Evolutionary conservation across 2,888 invertebrate species (phyloP).

Genomic region (Orthosia cruda): DNA sequence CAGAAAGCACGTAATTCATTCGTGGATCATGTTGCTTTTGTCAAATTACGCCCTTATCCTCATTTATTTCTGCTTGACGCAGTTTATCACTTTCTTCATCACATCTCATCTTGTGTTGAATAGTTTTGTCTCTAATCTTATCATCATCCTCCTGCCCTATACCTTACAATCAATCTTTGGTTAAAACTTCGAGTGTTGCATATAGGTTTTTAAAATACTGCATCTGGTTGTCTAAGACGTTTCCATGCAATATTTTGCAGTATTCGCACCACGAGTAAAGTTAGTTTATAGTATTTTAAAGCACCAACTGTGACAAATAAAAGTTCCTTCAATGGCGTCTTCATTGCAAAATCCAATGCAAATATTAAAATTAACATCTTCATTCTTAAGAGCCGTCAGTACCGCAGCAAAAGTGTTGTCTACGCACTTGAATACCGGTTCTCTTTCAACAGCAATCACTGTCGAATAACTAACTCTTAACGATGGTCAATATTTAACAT

Average conservation of each 20-base stretch:
- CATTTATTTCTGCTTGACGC: too few relatives aligned
- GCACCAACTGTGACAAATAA: background rate
- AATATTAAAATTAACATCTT: slow-evolving; percentile 29
- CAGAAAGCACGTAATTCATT: background rate
- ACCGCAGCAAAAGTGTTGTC: slow-evolving; percentile 38
- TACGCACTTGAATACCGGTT: slow-evolving; percentile 26
- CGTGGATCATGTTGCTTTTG: background rate
- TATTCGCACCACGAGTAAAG: too few relatives aligned
- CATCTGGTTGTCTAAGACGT: too few relatives aligned
- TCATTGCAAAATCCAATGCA: slow-evolving; percentile 18
- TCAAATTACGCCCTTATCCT: too few relatives aligned
- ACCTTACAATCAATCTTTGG: too few relatives aligned
- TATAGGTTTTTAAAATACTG: too few relatives aligned
- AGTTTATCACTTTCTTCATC: too few relatives aligned
- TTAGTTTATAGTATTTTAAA: background rate
- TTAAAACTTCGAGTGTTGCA: too few relatives aligned
- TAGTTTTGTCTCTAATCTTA: too few relatives aligned
- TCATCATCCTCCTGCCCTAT: too few relatives aligned
- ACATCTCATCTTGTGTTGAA: too few relatives aligned
- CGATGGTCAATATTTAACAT: slow-evolving; percentile 42
- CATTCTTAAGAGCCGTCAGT: background rate
- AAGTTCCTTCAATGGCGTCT: background rate
- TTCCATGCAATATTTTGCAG: too few relatives aligned
- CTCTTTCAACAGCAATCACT: slow-evolving; percentile 3
- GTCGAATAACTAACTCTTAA: slow-evolving; percentile 14